These are phyloP conservation scores for Arenaria interpres DNA, from an alignment of 2,113 vertebrate species.

Conservation along the genomic window DNA sequence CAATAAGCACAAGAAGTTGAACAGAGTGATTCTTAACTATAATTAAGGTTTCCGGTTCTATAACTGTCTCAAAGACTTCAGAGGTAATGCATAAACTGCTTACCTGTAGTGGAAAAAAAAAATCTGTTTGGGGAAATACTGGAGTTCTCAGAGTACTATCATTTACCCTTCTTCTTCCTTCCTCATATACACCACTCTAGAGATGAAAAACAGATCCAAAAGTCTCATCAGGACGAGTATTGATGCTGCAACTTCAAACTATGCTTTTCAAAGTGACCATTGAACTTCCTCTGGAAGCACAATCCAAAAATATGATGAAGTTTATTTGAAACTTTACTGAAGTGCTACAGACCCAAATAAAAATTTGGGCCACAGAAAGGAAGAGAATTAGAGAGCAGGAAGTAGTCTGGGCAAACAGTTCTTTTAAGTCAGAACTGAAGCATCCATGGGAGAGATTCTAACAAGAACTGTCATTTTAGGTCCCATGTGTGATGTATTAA, in stretches of 20 bases:
- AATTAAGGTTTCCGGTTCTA: neutral
- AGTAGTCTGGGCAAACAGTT: neutral
- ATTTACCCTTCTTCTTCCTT: neutral
- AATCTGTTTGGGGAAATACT: neutral
- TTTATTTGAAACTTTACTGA: neutral
- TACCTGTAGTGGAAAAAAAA: neutral
- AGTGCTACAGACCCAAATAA: neutral
- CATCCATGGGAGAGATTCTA: neutral
- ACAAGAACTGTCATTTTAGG: neutral
- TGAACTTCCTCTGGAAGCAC: neutral
- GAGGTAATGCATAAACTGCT: neutral
- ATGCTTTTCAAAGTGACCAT: neutral
- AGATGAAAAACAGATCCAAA: neutral
- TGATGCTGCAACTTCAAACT: neutral
- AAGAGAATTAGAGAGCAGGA: neutral
- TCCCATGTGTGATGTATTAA: rapidly evolving
- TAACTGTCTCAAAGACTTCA: neutral
- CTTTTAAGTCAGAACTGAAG: neutral
- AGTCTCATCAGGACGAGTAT: neutral
- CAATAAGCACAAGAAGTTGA: neutral
- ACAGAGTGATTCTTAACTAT: neutral
- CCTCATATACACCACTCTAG: neutral
- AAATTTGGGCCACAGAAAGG: neutral
- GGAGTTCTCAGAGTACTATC: neutral
- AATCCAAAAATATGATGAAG: neutral